Base-by-base conservation (phyloP, 53 echinoderm and acorn worm species). In the Apostichopus leukothele region DNA sequence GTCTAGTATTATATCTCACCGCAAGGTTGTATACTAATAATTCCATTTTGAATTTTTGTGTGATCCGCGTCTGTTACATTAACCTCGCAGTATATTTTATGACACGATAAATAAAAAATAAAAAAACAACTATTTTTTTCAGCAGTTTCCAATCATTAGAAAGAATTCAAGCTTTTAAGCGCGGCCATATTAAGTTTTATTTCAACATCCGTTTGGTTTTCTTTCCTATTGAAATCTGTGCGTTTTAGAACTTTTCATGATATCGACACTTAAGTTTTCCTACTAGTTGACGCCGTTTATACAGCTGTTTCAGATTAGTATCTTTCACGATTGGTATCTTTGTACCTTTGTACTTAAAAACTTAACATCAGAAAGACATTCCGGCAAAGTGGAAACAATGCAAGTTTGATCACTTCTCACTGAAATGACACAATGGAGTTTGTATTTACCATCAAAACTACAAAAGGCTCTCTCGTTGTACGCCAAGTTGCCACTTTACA, bases 401-500 rank as follows among this genome's bases (percentile, higher is more conserved):
- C 71, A 19, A 39, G 39, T 39, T 39, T n/a, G 18, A 71, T 16
- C 71, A 71, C 18, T 71, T 71, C 71, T 71, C 20, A 16, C 71
- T 71, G 71, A 71, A 39, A 71, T 18, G 71, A 19, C 71, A 71
- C 6, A 11, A 19, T 71, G 6, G 18, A n/a, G 14, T 71, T 6
- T 71, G 20, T 71, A 71, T 71, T 71, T 71, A n/a, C 18, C 71
- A 71, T 39, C 39, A 71, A 16, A 0, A 71, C 71, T 71, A 39
- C 39, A 39, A 39, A 39, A 71, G 71, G 71, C 71, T 71, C 27
- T 27, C 71, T 71, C 71, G 20, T 18, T 68, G 16, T 18, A 71
- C n/a, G 20, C 71, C 71, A 71, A 71, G 71, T 71, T 19, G 71
- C 71, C 71, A 71, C 71, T 71, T 57, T 71, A 71, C 71, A 71